phyloP scores from a whole-genome alignment of 1,140 invertebrate genomes.

The Andrena cerasifolii region DNA sequence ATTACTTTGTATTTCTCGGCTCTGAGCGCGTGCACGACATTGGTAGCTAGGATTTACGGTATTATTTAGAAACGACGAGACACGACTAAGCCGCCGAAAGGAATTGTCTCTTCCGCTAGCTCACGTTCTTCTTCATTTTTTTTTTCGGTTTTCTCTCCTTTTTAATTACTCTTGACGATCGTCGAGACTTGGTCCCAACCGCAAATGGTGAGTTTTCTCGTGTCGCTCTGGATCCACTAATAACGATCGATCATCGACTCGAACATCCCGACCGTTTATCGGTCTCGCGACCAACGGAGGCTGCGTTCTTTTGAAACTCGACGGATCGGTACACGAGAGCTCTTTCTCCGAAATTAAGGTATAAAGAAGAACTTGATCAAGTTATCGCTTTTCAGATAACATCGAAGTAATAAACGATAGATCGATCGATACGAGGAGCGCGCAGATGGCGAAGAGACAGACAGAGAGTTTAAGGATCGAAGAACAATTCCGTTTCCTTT shows the following conservation, averaged over 20 bases:
- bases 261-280: constrained; percentile 18
- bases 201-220: constrained; percentile 37
- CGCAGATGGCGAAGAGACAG: neutral
- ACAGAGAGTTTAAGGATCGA: neutral
- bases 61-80: constrained; percentile 49
- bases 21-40: constrained; percentile 5
- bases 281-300: neutral
- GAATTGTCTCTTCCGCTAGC: constrained; percentile 6
- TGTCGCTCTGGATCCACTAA: constrained; percentile 20
- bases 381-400: no score
- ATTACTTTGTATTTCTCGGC: neutral
- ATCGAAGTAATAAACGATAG: neutral
- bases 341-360: no score
- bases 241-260: constrained; percentile 32
- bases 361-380: no score
- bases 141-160: constrained; percentile 4
- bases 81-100: constrained; percentile 36
- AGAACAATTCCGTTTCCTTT: neutral
- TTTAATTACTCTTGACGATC: constrained; percentile 39
- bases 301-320: constrained; percentile 7
- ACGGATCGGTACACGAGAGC: no score
- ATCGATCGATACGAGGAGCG: neutral
- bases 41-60: constrained; percentile 35
- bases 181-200: constrained; percentile 60
- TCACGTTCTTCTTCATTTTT: neutral